These are phyloP conservation scores for Protobothrops mucrosquamatus DNA, from an alignment of 2,113 vertebrate genomes.

Conservation along the genomic window DNA sequence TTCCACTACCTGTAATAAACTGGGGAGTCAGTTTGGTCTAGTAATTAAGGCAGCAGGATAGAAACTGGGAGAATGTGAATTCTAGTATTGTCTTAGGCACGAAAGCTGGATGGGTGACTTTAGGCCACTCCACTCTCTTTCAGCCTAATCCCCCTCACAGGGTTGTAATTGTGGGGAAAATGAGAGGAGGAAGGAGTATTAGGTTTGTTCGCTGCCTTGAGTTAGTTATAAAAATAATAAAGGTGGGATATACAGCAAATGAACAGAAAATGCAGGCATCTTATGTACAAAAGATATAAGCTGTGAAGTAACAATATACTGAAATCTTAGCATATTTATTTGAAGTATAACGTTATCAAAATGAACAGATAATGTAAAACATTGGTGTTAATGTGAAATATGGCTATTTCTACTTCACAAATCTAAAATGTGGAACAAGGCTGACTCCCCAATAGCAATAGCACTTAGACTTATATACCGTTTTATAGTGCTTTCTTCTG, in stretches of 20 bases:
- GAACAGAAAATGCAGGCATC: background rate
- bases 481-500: background rate
- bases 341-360: background rate
- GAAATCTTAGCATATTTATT: background rate
- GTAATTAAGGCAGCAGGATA: background rate
- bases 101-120: background rate
- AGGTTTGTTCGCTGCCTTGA: background rate
- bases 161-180: background rate
- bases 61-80: background rate
- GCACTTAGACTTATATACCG: background rate
- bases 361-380: background rate
- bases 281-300: background rate
- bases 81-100: background rate
- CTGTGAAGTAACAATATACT: background rate
- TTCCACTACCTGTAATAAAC: background rate
- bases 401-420: background rate
- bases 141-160: background rate
- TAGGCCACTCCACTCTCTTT: background rate
- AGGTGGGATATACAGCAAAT: background rate
- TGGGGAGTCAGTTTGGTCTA: background rate
- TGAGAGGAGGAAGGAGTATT: background rate
- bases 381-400: background rate
- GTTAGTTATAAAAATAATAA: background rate
- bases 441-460: background rate
- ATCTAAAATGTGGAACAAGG: background rate